These are phyloP conservation scores for Morpho achilles DNA, from an alignment of 2,888 invertebrate species.

Conservation along the genomic window DNA sequence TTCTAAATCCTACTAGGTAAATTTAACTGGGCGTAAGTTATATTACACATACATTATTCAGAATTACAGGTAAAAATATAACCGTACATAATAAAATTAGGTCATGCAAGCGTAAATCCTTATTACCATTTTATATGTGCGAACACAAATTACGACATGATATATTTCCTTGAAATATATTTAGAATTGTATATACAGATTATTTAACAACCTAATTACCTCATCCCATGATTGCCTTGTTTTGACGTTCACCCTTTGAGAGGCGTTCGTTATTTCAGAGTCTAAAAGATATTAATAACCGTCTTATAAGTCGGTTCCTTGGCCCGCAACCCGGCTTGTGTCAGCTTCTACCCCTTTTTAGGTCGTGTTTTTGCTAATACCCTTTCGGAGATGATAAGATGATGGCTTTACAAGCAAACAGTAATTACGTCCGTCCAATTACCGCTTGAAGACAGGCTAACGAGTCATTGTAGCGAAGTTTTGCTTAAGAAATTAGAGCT, in stretches of 20 bases:
- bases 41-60: too few species aligned
- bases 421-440: conserved; percentile 74
- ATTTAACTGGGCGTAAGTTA: too few species aligned
- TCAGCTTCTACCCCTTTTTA: conserved; percentile 31
- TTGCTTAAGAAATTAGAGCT: conserved; percentile 32
- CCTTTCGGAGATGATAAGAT: conserved; percentile 73
- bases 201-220: conserved; percentile 72
- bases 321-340: conserved; percentile 47
- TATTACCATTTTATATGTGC: conserved; percentile 18
- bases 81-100: conserved; percentile 10
- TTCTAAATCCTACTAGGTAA: too few species aligned
- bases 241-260: conserved; percentile 76
- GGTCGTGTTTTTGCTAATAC: conserved; percentile 72
- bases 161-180: conserved; percentile 25
- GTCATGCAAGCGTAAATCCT: conserved; percentile 14
- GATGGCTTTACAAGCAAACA: conserved; percentile 75
- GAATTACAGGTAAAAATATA: too few species aligned
- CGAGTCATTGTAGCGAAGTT: conserved; percentile 41
- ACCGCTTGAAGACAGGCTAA: conserved; percentile 52
- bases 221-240: conserved; percentile 74
- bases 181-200: conserved; percentile 39
- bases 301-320: conserved; percentile 60
- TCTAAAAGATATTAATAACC: conserved; percentile 74
- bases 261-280: conserved; percentile 64
- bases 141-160: conserved; percentile 15